Evolutionary conservation across 2,888 invertebrate genomes (phyloP), one percentile per base, ranked within the genome.

Genomic region (Lymantria dispar): DNA sequence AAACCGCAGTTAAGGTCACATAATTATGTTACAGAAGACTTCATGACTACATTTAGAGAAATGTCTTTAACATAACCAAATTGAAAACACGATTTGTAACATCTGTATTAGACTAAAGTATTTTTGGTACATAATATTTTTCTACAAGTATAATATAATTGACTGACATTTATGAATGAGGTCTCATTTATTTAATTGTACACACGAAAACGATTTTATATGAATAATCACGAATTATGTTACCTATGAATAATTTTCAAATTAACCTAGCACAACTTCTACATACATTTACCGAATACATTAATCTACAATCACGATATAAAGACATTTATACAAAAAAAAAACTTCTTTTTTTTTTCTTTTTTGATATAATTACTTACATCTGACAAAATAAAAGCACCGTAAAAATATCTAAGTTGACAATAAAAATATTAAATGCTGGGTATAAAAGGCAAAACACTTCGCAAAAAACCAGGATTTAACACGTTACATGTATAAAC

Each of bases 371-470:
- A 43, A 60, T 63, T 53, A 62, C 64, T 62, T 52, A 61, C 49
- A 50, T 61, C 55, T 70, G 56, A 64, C 68, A 73, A 71, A 61
- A 49, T 64, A 69, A 70, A 77, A 79, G 74, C 78, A 80, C 76
- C 74, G 10, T 53, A 72, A 62, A 67, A 55, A 64, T 65, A 70
- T 63, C 51, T 64, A 58, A 62, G 61, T 50, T 52, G 53, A 61
- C 58, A 68, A 55, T 64, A 63, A 68, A 63, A 68, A 66, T 65
- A 62, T 75, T 72, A 79, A 80, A 80, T 78, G 75, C 78, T 66
- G 68, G 70, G 60, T 70, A 71, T 64, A 70, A 74, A 80, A 76
- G 74, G 75, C 74, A 76, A 78, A 83, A 83, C 79, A 80, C 71
- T 78, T 73, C 75, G 66, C 76, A 72, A 68, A 74, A 73, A 65